A percentile compares a stretch with the other conserved stretches of the same genome.
phyloP scores from a whole-genome alignment of 2,888 invertebrate genomes.

The Caenorhabditis zanzibari region DNA sequence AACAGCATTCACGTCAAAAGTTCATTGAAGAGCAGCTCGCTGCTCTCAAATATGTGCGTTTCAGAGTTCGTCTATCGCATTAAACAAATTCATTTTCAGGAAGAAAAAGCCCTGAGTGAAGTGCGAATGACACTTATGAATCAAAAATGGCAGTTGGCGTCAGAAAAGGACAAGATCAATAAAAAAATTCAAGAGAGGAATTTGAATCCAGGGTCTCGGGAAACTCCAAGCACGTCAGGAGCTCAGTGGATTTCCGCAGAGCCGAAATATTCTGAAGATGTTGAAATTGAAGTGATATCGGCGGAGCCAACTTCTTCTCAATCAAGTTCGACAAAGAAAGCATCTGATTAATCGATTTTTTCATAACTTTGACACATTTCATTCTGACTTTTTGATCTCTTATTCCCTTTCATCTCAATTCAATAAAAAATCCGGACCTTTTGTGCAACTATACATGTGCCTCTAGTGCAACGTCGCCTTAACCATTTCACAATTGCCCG shows the following conservation, averaged over 20 bases:
- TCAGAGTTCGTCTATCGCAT: background rate
- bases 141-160: slow-evolving; percentile 50
- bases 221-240: background rate
- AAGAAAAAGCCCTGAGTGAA: slow-evolving; percentile 53
- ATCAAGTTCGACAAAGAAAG: background rate
- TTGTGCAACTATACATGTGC: background rate
- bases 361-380: background rate
- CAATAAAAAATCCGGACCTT: slow-evolving; percentile 1
- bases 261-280: background rate
- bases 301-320: background rate
- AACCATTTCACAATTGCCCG: slow-evolving; percentile 11
- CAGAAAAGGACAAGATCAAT: slow-evolving; percentile 48
- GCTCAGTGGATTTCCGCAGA: background rate
- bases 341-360: no score
- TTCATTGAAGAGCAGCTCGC: slow-evolving; percentile 53
- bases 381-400: background rate
- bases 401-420: background rate
- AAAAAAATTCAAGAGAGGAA: background rate
- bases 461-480: slow-evolving; percentile 41
- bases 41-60: slow-evolving; percentile 45
- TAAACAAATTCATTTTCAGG: slow-evolving; percentile 23
- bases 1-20: slow-evolving; percentile 40
- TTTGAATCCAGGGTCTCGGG: background rate
- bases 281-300: background rate
- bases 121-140: slow-evolving; percentile 22